Evolutionary conservation across 2,797 vertebrate species (phyloP), one percentile per base, ranked within the genome.

Genomic region (Peromyscus melanophrys): DNA sequence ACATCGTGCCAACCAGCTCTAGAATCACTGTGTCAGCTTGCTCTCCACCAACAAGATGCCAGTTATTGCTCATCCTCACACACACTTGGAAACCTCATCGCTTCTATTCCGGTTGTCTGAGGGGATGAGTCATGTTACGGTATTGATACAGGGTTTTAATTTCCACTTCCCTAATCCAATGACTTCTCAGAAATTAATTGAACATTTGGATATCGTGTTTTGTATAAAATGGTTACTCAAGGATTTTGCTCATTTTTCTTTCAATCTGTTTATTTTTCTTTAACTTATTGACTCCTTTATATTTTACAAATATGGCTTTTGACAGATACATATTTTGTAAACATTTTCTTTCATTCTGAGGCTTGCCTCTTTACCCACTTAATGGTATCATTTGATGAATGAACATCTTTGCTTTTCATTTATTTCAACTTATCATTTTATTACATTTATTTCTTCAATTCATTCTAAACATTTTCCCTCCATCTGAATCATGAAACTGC

Each of bases 271-370:
- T 63, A 23, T 29, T 27, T 85, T 67, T 63, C 34, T 43, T 59
- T 46, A 40, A 78, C 63, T 90, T 25, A 87, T 1, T 81, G 65
- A 93, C 55, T 69, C 65, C 16, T 96, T 88, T 93, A n/a, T 25
- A 21, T 71, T 43, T 76, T 31, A 57, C 6, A n/a, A 31, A 78
- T 65, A 43, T 8, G 13, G 27, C 19, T 57, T 13, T 85, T 82
- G 29, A 80, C 25, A 94, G 57, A 69, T 37, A 37, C 10, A 25
- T 34, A 82, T 46, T 65, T 65, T 49, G 40, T 23, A 67, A 65
- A 37, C 69, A 84, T 65, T 90, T 78, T 76, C 61, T 84, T 1
- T n/a, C 12, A 71, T 59, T 37, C 46, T 43, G 2, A 14, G 25
- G 2, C 14, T 90, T 80, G 19, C 9, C 59, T 78, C 71, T 83